phyloP scores from a whole-genome alignment of 2,797 vertebrate genomes.

The Scleropages formosus region DNA sequence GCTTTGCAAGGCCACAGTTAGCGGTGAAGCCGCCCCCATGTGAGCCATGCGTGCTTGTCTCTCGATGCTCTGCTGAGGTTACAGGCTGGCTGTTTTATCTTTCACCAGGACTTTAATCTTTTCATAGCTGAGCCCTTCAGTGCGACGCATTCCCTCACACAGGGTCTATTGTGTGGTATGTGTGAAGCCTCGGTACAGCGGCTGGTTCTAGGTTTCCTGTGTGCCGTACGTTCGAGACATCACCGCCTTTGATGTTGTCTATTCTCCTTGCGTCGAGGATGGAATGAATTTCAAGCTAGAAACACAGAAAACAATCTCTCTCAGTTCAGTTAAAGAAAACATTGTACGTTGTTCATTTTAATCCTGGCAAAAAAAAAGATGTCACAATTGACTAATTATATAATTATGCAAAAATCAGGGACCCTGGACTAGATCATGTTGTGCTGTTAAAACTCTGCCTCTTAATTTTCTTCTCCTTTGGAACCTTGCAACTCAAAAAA shows the following conservation, averaged over 20 bases:
- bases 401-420: no score
- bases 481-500: no score
- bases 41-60: neutral
- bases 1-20: slow-evolving; percentile 38
- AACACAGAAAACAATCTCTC: neutral
- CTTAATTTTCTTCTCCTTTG: no score
- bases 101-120: slow-evolving; percentile 64
- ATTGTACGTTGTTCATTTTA: no score
- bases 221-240: slow-evolving; percentile 8
- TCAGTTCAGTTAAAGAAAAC: neutral
- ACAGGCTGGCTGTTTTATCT: slow-evolving; percentile 61
- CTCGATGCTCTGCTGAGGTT: neutral
- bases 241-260: slow-evolving; percentile 5
- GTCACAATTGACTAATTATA: no score
- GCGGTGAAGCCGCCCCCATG: neutral
- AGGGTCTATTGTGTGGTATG: slow-evolving; percentile 17
- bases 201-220: slow-evolving; percentile 16
- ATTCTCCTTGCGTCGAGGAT: neutral
- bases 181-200: slow-evolving; percentile 24
- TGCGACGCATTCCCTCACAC: slow-evolving; percentile 54
- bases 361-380: no score
- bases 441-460: no score
- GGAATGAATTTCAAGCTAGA: slow-evolving; percentile 10
- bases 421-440: no score
- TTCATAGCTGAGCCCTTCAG: slow-evolving; percentile 60